These are phyloP conservation scores for Lasioglossum leucozonium DNA, from an alignment of 2,888 invertebrate genomes.

Conservation along the genomic window DNA sequence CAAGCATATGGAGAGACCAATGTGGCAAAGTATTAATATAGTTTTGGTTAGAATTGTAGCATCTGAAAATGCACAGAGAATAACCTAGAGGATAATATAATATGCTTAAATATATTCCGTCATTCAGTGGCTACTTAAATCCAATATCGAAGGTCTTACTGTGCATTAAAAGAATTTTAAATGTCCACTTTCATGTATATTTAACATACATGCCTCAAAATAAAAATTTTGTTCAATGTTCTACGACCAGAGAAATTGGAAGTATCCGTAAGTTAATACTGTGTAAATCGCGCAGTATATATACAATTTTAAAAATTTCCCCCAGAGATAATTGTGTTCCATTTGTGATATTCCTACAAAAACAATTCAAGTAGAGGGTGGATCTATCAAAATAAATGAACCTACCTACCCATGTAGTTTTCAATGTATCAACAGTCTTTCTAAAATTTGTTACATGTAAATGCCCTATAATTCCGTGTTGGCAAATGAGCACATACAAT, in stretches of 20 bases:
- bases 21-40: constrained; percentile 65
- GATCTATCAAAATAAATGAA: constrained; percentile 8
- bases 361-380: background rate
- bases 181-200: background rate
- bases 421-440: background rate
- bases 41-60: constrained; percentile 31
- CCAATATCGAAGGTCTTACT: constrained; percentile 7
- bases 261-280: background rate
- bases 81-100: background rate
- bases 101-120: background rate
- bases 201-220: background rate
- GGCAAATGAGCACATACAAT: background rate
- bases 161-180: constrained; percentile 12
- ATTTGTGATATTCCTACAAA: background rate
- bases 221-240: background rate
- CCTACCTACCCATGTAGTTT: constrained; percentile 28
- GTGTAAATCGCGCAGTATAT: too few relatives aligned
- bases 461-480: background rate
- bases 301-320: background rate
- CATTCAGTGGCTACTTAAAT: constrained; percentile 6
- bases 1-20: constrained; percentile 82
- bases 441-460: background rate
- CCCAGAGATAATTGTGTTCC: constrained; percentile 3
- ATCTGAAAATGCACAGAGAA: constrained; percentile 16
- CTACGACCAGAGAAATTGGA: background rate